These are phyloP conservation scores for Helicoverpa zea DNA, from an alignment of 1,140 invertebrate genomes.

Conservation along the genomic window DNA sequence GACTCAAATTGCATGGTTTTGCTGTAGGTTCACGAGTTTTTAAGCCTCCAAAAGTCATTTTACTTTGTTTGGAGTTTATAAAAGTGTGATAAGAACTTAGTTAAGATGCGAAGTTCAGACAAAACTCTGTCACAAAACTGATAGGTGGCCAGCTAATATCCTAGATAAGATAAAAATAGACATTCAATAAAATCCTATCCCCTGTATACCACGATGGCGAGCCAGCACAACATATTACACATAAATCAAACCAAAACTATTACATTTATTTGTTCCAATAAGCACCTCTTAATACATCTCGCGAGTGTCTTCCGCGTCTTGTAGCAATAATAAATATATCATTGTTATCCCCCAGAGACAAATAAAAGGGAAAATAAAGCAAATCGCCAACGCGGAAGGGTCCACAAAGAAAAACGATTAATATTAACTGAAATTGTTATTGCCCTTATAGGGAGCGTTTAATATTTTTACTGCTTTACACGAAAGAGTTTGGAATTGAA, in stretches of 20 bases:
- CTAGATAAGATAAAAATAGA: too few relatives aligned
- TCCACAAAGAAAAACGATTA: slow-evolving; percentile 85
- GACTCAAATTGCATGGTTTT: too few relatives aligned
- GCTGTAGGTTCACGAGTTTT: too few relatives aligned
- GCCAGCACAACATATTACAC: slow-evolving; percentile 3
- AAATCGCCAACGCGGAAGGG: slow-evolving; percentile 79
- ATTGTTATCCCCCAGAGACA: slow-evolving; percentile 80
- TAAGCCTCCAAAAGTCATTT: too few relatives aligned
- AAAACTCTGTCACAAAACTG: too few relatives aligned
- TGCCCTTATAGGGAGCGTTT: slow-evolving; percentile 74
- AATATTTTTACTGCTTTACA: slow-evolving; percentile 78
- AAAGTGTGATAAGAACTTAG: too few relatives aligned
- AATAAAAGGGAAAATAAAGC: slow-evolving; percentile 84
- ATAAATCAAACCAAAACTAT: slow-evolving; percentile 54
- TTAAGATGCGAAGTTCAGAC: too few relatives aligned
- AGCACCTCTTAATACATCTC: slow-evolving; percentile 77
- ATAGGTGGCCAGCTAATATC: too few relatives aligned
- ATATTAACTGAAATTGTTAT: slow-evolving; percentile 86
- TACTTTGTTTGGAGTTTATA: too few relatives aligned
- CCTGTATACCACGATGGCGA: too few relatives aligned
- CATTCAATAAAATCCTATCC: neutral
- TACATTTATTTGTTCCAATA: slow-evolving; percentile 59
- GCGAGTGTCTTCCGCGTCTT: slow-evolving; percentile 77
- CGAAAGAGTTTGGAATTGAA: slow-evolving; percentile 74
- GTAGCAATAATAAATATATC: slow-evolving; percentile 85